Base-by-base conservation (phyloP, 53 echinoderm and acorn worm species). In the Luidia sarsii region DNA sequence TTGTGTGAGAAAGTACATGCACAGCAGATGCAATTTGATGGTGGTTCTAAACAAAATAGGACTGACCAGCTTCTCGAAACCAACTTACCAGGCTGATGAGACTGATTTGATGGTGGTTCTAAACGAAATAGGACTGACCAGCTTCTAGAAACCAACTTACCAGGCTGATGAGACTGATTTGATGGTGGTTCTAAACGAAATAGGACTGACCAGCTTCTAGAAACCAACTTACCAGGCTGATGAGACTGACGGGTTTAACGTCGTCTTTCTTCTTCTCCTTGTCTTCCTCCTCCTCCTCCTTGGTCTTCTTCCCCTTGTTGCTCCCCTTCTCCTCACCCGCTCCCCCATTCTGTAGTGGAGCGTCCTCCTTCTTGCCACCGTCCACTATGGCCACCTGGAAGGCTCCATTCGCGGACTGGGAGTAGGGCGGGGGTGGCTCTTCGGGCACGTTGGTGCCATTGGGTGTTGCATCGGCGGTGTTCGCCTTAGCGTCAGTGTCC, bases 141-240 rank as follows among this genome's bases (percentile, higher is more conserved):
- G n/a, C n/a, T n/a, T n/a, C n/a, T n/a, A n/a, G n/a, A n/a, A n/a
- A n/a, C n/a, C n/a, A n/a, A n/a, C n/a, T n/a, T n/a, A n/a, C n/a
- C n/a, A n/a, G n/a, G n/a, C n/a, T n/a, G n/a, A n/a, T n/a, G n/a
- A n/a, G n/a, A n/a, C n/a, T n/a, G n/a, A 91, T n/a, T n/a, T n/a
- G n/a, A n/a, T n/a, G n/a, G n/a, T n/a, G n/a, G n/a, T n/a, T n/a
- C n/a, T n/a, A n/a, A n/a, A n/a, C n/a, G n/a, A n/a, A n/a, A n/a
- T n/a, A n/a, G n/a, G n/a, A n/a, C n/a, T n/a, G n/a, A n/a, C n/a
- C n/a, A n/a, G n/a, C n/a, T n/a, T n/a, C n/a, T n/a, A n/a, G n/a
- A n/a, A n/a, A n/a, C n/a, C n/a, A n/a, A 70, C 87, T 80, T 69
- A 91, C 91, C 77, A 91, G 52, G 50, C 87, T 65, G 33, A 91